Evolutionary conservation across 2,113 vertebrate species (phyloP).

Genomic region (Brienomyrus longianalis): DNA sequence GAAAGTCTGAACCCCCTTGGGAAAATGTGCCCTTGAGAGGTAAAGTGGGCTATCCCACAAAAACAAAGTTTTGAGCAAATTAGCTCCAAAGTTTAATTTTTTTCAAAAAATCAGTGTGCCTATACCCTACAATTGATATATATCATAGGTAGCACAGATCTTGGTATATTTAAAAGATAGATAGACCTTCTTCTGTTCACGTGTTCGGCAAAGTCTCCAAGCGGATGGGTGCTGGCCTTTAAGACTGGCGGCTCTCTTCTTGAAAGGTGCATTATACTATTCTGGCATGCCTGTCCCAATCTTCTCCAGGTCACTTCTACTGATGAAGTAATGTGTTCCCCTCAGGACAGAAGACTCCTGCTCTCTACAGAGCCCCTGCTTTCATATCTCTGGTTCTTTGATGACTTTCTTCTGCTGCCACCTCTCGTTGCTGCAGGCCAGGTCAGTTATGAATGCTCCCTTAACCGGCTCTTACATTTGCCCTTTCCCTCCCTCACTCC

Average conservation of each 20-base stretch:
- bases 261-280: conserved; percentile 26
- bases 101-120: too few species aligned
- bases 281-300: conserved; percentile 48
- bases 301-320: conserved; percentile 60
- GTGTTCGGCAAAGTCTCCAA: background rate
- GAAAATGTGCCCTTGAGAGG: background rate
- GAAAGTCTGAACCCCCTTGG: background rate
- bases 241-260: conserved; percentile 24
- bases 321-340: conserved; percentile 44
- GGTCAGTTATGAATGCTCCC: conserved; percentile 37
- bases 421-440: conserved; percentile 26
- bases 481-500: conserved; percentile 49
- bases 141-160: too few species aligned
- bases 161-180: too few species aligned
- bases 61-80: too few species aligned
- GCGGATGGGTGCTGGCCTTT: background rate
- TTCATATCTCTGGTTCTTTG: background rate
- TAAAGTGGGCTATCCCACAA: too few species aligned
- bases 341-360: conserved; percentile 36
- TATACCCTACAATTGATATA: too few species aligned
- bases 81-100: too few species aligned
- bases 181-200: too few species aligned
- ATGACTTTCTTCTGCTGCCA: conserved; percentile 18
- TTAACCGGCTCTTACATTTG: conserved; percentile 44
- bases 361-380: background rate